These are phyloP conservation scores for Aelia acuminata DNA, from an alignment of 2,888 invertebrate species.

Conservation along the genomic window DNA sequence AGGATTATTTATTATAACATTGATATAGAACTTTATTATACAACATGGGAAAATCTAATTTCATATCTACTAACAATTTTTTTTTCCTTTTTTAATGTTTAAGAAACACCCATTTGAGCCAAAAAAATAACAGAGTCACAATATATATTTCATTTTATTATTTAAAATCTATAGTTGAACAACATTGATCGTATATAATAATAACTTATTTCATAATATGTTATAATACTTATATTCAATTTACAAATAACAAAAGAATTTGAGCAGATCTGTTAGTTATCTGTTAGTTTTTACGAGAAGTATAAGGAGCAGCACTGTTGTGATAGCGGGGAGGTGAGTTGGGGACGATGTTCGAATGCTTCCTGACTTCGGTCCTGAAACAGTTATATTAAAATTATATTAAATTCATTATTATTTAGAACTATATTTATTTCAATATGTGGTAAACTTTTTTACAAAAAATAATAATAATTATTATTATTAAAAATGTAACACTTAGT, in stretches of 20 bases:
- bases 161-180: background rate
- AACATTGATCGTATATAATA: background rate
- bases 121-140: background rate
- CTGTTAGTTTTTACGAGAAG: background rate
- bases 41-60: background rate
- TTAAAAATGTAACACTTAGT: too few relatives aligned
- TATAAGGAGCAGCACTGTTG: background rate
- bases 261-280: background rate
- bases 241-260: background rate
- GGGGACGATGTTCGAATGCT: background rate
- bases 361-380: background rate
- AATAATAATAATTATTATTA: too few relatives aligned
- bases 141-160: background rate
- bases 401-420: too few relatives aligned
- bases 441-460: too few relatives aligned
- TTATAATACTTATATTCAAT: too few relatives aligned
- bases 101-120: background rate
- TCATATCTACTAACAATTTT: background rate
- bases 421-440: too few relatives aligned
- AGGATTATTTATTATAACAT: background rate
- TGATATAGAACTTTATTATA: background rate
- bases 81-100: background rate
- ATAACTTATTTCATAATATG: background rate
- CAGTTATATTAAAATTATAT: background rate
- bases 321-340: background rate